Evolutionary conservation across 2,888 invertebrate genomes (phyloP).

Genomic region (Nomada fabriciana): DNA sequence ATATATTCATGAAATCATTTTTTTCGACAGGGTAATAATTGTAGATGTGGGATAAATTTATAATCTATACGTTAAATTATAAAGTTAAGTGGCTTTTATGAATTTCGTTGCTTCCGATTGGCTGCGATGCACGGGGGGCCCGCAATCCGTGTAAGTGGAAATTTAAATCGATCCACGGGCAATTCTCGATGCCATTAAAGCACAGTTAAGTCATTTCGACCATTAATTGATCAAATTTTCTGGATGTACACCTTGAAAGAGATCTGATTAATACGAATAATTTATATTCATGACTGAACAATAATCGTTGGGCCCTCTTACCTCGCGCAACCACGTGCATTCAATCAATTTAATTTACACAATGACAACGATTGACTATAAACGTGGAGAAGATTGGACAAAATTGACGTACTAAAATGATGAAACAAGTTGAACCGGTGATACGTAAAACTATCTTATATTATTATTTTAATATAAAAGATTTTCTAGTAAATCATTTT

Average conservation of each 20-base stretch:
- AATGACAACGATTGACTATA: neutral
- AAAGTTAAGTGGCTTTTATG: constrained; percentile 34
- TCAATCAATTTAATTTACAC: constrained; percentile 13
- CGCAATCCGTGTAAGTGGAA: constrained; percentile 28
- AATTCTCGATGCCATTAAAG: constrained; percentile 24
- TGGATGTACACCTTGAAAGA: neutral
- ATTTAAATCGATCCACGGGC: constrained; percentile 39
- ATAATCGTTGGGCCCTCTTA: neutral
- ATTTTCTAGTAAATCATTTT: too few relatives aligned
- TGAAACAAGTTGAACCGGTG: neutral
- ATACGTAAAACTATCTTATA: neutral
- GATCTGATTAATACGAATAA: constrained; percentile 11
- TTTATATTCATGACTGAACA: constrained; percentile 21
- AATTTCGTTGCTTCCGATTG: constrained; percentile 18
- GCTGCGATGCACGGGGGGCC: neutral
- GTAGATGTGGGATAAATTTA: constrained; percentile 23
- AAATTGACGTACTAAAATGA: neutral
- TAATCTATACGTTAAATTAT: constrained; percentile 27
- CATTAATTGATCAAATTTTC: constrained; percentile 36
- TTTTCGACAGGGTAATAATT: constrained; percentile 4
- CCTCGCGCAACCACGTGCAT: neutral
- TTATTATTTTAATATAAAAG: too few relatives aligned
- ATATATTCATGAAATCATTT: constrained; percentile 13
- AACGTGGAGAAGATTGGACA: neutral
- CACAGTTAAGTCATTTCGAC: constrained; percentile 13